A percentile compares a stretch with the other conserved stretches of the same genome.
phyloP scores from a whole-genome alignment of 2,113 vertebrate species.

The Pogona vitticeps region DNA sequence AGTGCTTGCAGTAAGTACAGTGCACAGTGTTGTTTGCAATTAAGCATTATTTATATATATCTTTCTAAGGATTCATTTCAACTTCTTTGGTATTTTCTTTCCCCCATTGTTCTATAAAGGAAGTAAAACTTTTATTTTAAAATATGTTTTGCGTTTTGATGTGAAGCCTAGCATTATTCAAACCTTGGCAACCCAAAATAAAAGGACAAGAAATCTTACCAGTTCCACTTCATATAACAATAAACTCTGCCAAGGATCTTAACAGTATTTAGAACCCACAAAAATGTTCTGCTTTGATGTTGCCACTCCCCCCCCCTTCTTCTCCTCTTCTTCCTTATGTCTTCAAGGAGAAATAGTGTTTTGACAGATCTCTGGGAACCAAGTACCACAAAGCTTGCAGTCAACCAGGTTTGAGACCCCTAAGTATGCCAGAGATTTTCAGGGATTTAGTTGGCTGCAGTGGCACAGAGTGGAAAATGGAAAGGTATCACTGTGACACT shows the following conservation, averaged over 20 bases:
- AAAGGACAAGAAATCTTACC: conserved; percentile 1
- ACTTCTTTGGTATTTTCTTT: neutral
- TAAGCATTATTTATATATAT: conserved; percentile 13
- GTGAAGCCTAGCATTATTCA: neutral
- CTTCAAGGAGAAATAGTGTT: neutral
- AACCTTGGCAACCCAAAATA: neutral
- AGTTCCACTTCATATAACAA: neutral
- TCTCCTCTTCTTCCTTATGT: no score
- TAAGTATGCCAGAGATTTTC: neutral
- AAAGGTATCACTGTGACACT: neutral
- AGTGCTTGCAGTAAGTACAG: neutral
- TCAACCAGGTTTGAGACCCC: neutral
- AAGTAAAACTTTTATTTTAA: neutral
- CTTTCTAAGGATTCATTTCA: neutral
- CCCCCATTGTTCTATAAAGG: neutral
- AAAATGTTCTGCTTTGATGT: neutral
- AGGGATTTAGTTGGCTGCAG: neutral
- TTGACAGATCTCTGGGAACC: neutral
- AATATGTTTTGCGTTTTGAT: neutral
- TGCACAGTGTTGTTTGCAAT: neutral
- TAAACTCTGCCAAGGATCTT: neutral
- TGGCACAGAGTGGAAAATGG: neutral
- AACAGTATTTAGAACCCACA: neutral
- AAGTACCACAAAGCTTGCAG: neutral
- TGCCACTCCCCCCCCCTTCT: neutral